Percentiles rank a stretch among this genome's conserved stretches.
These are phyloP conservation scores for Meloidogyne exigua DNA, from an alignment of 1,140 invertebrate species.

Conservation along the genomic window DNA sequence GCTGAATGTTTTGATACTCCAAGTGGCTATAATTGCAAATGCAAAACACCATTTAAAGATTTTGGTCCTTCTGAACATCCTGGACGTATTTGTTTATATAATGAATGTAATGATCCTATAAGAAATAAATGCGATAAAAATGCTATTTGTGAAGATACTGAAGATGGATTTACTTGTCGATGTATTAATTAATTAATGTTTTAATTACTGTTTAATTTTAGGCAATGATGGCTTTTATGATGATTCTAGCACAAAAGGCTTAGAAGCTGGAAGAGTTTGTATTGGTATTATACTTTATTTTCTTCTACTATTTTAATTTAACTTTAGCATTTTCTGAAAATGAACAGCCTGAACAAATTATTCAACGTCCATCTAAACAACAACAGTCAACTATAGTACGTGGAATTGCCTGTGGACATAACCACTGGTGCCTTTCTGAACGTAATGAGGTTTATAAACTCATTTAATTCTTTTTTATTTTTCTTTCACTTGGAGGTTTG, in stretches of 20 bases:
- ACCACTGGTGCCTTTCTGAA: conserved; percentile 42
- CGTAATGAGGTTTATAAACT: conserved; percentile 36
- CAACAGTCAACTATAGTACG: conserved; percentile 7
- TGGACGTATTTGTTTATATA: conserved; percentile 67
- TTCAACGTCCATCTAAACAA: neutral
- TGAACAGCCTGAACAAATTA: neutral
- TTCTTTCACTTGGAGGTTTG: conserved; percentile 41
- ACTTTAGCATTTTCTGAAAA: neutral
- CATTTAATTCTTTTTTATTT: neutral
- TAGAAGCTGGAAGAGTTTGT: conserved; percentile 57
- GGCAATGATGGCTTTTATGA: conserved; percentile 55
- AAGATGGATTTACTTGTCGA: conserved; percentile 23
- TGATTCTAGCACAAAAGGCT: conserved; percentile 35
- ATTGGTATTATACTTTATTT: conserved; percentile 32
- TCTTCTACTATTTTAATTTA: neutral
- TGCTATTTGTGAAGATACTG: conserved; percentile 21
- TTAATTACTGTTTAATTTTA: neutral
- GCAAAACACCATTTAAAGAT: conserved; percentile 74
- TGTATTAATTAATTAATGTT: conserved; percentile 1
- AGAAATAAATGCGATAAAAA: conserved; percentile 42
- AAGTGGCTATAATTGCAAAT: conserved; percentile 82
- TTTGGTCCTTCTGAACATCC: conserved; percentile 66
- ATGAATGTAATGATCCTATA: conserved; percentile 43
- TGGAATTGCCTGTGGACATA: conserved; percentile 53
- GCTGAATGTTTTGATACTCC: conserved; percentile 81